phyloP scores from a whole-genome alignment of 2,888 invertebrate species.

The Chromoteleia sp. region DNA sequence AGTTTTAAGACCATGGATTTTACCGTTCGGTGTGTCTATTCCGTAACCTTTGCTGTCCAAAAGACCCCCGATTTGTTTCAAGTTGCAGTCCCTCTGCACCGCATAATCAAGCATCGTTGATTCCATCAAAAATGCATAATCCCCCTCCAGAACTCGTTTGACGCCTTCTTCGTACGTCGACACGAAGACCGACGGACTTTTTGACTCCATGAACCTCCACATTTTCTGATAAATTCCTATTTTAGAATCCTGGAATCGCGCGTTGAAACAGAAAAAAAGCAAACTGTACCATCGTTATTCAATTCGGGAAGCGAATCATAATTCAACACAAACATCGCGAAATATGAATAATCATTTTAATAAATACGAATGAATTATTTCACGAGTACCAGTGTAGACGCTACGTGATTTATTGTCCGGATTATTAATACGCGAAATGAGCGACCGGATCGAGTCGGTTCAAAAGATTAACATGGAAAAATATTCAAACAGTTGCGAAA shows the following conservation, averaged over 20 bases:
- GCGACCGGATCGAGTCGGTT: background rate
- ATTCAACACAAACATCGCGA: too few species aligned
- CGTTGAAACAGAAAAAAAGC: background rate
- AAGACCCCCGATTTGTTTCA: conserved; percentile 98
- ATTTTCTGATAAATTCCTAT: conserved; percentile 96
- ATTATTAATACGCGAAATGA: background rate
- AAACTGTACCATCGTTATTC: too few species aligned
- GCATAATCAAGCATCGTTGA: conserved; percentile 98
- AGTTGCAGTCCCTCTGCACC: conserved; percentile 97
- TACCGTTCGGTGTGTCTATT: conserved; percentile 97
- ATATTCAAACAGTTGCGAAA: background rate
- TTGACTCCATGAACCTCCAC: conserved; percentile 97
- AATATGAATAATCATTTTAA: too few species aligned
- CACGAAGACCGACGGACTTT: conserved; percentile 93
- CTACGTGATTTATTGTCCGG: background rate
- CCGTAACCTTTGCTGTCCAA: conserved; percentile 96
- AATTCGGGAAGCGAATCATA: too few species aligned
- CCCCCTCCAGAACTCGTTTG: conserved; percentile 92
- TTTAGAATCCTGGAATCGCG: conserved; percentile 94
- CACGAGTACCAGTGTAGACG: background rate
- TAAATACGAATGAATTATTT: conserved; percentile 12
- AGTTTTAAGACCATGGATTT: too few species aligned
- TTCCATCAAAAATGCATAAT: conserved; percentile 99
- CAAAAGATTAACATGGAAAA: background rate
- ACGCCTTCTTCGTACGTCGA: conserved; percentile 96